Evolutionary conservation across 1,140 invertebrate genomes (phyloP), one percentile per base, ranked within the genome.

Genomic region (Asbolus verrucosus): DNA sequence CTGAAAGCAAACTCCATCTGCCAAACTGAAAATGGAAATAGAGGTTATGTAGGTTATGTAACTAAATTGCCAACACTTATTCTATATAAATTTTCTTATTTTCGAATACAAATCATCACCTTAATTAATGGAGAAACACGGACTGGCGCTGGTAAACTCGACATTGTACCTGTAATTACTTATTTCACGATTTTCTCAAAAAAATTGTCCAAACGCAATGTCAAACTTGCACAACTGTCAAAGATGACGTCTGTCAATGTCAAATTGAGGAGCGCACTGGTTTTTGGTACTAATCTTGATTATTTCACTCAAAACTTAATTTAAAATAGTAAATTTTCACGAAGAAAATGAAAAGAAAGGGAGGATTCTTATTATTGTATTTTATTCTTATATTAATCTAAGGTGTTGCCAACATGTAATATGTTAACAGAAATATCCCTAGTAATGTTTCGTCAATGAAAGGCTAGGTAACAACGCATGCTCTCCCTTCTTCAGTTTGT

Each of bases 121-220:
- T 88, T 90, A 77, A 92, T 92, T 15, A 92, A 78, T 36, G 91
- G 90, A 14, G 90, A 91, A 71, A 92, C 88, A 72, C 88, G 84
- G 65, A 92, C 82, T 74, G 91, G 90, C 76, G 88, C 85, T 75
- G 84, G 85, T 73, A 86, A 80, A 68, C 81, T 81, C 59, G 84
- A 81, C 84, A 85, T 86, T 79, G n/a, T n/a, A n/a, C n/a, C n/a
- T 77, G 84, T 67, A 54, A 36, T 36, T 36, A 54, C 6, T 69
- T 72, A 27, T 43, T 65, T 31, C 13, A 36, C 0, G 19, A 31
- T 30, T 4, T 39, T 11, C 38, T 43, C 3, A 15, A n/a, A 9
- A 8, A 50, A 16, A 24, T 24, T 3, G 9, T 13, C 1, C 8
- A 9, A 43, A 13, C 19, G 14, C 31, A 6, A 36, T 30, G 27